A percentile compares a stretch with the other conserved stretches of the same genome.
Evolutionary conservation across 2,888 invertebrate genomes (phyloP).

Genomic region (Amiota communis): DNA sequence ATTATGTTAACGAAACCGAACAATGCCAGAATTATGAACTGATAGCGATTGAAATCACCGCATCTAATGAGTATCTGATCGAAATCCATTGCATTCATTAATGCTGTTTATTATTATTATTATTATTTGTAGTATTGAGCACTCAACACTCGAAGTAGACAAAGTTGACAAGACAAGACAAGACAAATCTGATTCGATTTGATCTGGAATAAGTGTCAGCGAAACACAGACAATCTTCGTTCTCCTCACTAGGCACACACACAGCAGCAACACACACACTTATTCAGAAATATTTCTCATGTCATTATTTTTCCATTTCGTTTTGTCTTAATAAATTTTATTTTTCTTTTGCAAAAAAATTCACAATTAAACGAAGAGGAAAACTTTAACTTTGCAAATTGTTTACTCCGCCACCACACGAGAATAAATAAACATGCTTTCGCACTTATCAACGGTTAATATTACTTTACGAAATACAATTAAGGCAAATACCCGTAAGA

Average conservation of each 20-base stretch:
- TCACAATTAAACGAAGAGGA: no score
- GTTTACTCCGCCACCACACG: no score
- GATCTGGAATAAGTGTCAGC: no score
- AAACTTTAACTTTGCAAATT: not conserved
- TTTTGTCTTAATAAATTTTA: not conserved
- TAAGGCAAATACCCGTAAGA: not conserved
- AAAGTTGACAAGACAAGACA: no score
- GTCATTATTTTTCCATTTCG: not conserved
- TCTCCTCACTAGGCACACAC: no score
- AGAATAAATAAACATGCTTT: not conserved
- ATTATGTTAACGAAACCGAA: slow-evolving; percentile 75
- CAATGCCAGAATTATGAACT: slow-evolving; percentile 73
- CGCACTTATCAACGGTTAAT: slow-evolving; percentile 2
- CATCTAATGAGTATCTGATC: slow-evolving; percentile 74
- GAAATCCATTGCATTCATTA: slow-evolving; percentile 66
- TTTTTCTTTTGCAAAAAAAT: not conserved
- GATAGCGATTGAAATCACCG: slow-evolving; percentile 75
- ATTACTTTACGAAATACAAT: not conserved
- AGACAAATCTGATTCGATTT: no score
- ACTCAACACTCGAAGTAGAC: no score
- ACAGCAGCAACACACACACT: no score
- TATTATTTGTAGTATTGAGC: no score
- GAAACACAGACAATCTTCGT: no score
- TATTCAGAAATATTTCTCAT: no score
- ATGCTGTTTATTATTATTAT: no score